These are phyloP conservation scores for Spongilla lacustris DNA, from an alignment of 37 sponge, comb jelly and placozoan genomes.

Conservation along the genomic window DNA sequence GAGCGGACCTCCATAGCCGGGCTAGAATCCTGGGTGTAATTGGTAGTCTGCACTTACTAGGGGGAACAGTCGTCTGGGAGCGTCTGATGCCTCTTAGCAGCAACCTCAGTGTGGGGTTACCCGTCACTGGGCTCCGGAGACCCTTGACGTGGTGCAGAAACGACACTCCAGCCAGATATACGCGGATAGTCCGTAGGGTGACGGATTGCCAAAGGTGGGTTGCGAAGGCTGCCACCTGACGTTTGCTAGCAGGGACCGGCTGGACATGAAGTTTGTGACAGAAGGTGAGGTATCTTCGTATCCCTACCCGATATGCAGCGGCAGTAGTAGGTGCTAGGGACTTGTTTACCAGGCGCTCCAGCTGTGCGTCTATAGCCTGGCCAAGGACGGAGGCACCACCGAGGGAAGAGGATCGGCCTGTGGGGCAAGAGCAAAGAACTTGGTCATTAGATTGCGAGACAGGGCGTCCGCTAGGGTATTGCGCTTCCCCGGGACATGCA, in stretches of 20 bases:
- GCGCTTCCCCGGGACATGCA: no score
- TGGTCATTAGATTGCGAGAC: not conserved
- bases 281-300: conserved; percentile 4
- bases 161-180: conserved; percentile 25
- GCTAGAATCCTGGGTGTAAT: no score
- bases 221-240: conserved; percentile 10
- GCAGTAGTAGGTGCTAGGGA: conserved; percentile 20
- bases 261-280: not conserved
- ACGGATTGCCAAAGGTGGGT: not conserved
- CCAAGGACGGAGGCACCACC: no score
- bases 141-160: conserved; percentile 6
- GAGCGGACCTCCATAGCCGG: no score
- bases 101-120: conserved; percentile 5
- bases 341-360: conserved; percentile 16
- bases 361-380: no score
- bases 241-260: conserved; percentile 26
- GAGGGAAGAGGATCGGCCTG: no score
- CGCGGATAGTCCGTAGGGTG: conserved; percentile 7
- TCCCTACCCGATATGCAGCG: no score
- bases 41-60: no score
- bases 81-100: conserved; percentile 12
- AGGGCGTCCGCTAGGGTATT: no score
- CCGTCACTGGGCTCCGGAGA: conserved; percentile 3
- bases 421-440: conserved; percentile 23
- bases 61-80: no score